These are phyloP conservation scores for Triplophysa siluroides DNA, from an alignment of 2,113 vertebrate genomes.

Conservation along the genomic window DNA sequence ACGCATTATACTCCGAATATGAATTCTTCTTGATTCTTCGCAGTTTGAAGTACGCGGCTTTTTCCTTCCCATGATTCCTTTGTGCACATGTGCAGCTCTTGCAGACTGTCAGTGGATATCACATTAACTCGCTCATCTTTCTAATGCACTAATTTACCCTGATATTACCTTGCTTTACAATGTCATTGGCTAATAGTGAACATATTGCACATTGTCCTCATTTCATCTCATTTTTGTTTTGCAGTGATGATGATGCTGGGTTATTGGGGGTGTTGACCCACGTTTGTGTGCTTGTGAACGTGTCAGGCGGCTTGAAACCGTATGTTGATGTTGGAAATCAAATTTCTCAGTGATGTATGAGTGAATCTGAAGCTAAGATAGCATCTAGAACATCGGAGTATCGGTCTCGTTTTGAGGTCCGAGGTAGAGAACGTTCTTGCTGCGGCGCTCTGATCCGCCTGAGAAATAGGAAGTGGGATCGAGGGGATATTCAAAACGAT, in stretches of 20 bases:
- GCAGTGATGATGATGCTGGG: background rate
- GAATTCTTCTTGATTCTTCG: too few relatives aligned
- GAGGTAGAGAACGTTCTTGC: background rate
- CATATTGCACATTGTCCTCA: background rate
- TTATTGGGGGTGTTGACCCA: slow-evolving; percentile 25
- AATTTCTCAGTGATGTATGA: background rate
- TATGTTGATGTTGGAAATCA: background rate
- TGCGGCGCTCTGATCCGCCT: background rate
- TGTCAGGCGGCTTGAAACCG: background rate
- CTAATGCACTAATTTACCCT: too few relatives aligned
- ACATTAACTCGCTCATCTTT: too few relatives aligned
- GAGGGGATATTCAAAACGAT: slow-evolving; percentile 30
- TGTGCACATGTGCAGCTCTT: too few relatives aligned
- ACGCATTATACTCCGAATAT: too few relatives aligned
- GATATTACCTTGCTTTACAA: too few relatives aligned
- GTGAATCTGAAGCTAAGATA: background rate
- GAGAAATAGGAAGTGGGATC: slow-evolving; percentile 24
- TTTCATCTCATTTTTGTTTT: background rate
- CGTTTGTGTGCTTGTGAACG: background rate
- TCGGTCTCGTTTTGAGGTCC: background rate
- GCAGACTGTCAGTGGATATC: too few relatives aligned
- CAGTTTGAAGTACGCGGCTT: too few relatives aligned
- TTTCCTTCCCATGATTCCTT: too few relatives aligned
- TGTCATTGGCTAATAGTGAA: too few relatives aligned
- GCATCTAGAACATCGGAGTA: background rate